Evolutionary conservation across 2,113 vertebrate species (phyloP).

Genomic region (Tragelaphus imberbis): DNA sequence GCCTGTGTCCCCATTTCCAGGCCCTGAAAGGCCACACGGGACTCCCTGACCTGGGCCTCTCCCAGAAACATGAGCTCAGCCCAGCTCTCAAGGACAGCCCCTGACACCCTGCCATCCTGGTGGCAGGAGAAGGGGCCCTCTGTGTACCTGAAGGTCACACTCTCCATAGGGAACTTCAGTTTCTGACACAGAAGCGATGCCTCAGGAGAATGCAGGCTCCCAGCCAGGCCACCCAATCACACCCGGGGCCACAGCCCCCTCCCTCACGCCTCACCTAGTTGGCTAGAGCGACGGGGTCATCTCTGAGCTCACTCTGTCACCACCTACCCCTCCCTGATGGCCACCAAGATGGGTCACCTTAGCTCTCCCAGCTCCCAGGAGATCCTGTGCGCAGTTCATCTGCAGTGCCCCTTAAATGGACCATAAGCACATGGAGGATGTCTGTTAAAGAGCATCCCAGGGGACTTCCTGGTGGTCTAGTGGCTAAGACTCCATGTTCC

Average conservation of each 20-base stretch:
- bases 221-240: neutral
- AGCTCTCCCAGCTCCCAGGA: neutral
- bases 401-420: neutral
- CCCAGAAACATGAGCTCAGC: neutral
- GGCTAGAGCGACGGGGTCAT: neutral
- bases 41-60: neutral
- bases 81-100: neutral
- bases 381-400: neutral
- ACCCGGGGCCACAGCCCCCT: neutral
- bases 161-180: neutral
- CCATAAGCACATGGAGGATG: too few species aligned
- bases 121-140: neutral
- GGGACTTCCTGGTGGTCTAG: neutral
- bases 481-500: neutral
- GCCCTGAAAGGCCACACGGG: neutral
- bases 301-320: neutral
- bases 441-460: fast-evolving
- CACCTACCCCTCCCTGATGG: too few species aligned
- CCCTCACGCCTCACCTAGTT: fast-evolving
- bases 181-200: neutral
- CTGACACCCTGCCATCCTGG: neutral
- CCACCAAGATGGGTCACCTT: neutral
- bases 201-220: neutral
- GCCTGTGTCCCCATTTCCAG: neutral
- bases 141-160: neutral